Evolutionary conservation across 2,888 invertebrate species (phyloP), one percentile per base, ranked within the genome.

Genomic region (Drosophila rellima): DNA sequence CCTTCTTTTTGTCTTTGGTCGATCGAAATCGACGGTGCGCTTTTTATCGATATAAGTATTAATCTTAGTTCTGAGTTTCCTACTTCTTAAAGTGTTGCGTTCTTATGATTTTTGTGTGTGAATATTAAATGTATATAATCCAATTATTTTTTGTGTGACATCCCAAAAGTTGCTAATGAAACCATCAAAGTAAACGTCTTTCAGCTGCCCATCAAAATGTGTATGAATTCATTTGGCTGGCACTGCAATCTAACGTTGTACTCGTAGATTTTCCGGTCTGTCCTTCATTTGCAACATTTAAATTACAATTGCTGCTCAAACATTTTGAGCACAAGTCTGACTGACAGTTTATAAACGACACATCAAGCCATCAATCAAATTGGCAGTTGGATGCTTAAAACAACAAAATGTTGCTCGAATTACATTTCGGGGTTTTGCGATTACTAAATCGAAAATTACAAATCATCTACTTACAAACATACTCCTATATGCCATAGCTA

Each of bases 291-390:
- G 52, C 29, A 69, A 45, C 51, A 81, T 70, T 73, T 54, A 62
- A 80, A 78, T 80, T 78, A 72, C 78, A 81, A 65, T 31, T 67
- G 61, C 61, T 60, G 61, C 47, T 40, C 42, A 52, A 69, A 71
- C 86, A 71, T 82, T 78, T 64, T 35, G 47, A 18, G 56, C 20
- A 60, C 47, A 64, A 61, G 63, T 69, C 50, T 35, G 59, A 50
- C 60, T 68, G 67, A 63, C 77, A 68, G 77, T 67, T 65, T 60
- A 75, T 75, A 65, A 78, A 71, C 69, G 76, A 56, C 47, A n/a
- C 62, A 79, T 79, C 33, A 64, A 64, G 59, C 62, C 75, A 74
- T 78, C 77, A 78, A 78, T 78, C 77, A 79, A 67, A 70, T 64
- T 67, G 55, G n/a, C 50, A 57, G 68, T 68, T 64, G 55, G 33